phyloP scores from a whole-genome alignment of 1,140 invertebrate genomes.

The Teleopsis dalmanni region DNA sequence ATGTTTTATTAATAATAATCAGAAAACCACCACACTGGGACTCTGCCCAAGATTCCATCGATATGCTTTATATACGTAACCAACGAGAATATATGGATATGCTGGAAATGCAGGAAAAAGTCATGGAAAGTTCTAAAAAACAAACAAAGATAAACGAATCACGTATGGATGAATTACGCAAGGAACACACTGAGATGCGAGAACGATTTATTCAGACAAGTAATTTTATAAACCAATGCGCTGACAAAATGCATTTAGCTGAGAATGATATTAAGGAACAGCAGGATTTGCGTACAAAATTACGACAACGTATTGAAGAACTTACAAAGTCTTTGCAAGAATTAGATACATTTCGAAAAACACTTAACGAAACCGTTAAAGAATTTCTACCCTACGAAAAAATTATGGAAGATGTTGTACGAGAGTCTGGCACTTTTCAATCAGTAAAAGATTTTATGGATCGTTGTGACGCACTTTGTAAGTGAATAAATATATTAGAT shows the following conservation, averaged over 20 bases:
- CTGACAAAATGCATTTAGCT: conserved; percentile 28
- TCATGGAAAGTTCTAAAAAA: conserved; percentile 24
- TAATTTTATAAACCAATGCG: conserved; percentile 38
- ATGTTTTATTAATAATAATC: not conserved
- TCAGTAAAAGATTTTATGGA: conserved; percentile 36
- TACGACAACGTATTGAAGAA: conserved; percentile 24
- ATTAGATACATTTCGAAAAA: conserved; percentile 24
- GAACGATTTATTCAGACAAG: conserved; percentile 39
- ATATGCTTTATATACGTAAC: conserved; percentile 33
- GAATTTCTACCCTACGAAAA: conserved; percentile 32
- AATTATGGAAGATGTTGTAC: conserved; percentile 32
- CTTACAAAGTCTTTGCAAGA: conserved; percentile 26
- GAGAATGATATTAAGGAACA: conserved; percentile 20
- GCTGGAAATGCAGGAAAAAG: conserved; percentile 29
- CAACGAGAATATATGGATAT: conserved; percentile 30
- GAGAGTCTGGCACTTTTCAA: conserved; percentile 27
- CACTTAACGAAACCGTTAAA: conserved; percentile 27
- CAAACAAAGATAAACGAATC: conserved; percentile 23
- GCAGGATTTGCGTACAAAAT: conserved; percentile 21
- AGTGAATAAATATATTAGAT: too few relatives aligned
- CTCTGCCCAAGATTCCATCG: conserved; percentile 32
- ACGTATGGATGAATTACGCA: conserved; percentile 30
- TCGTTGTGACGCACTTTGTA: conserved; percentile 39
- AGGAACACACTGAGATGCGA: conserved; percentile 29
- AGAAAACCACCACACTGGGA: conserved; percentile 35